Conservation (phyloP, 2,888 invertebrate genomes). For the Heliconius erato region DNA sequence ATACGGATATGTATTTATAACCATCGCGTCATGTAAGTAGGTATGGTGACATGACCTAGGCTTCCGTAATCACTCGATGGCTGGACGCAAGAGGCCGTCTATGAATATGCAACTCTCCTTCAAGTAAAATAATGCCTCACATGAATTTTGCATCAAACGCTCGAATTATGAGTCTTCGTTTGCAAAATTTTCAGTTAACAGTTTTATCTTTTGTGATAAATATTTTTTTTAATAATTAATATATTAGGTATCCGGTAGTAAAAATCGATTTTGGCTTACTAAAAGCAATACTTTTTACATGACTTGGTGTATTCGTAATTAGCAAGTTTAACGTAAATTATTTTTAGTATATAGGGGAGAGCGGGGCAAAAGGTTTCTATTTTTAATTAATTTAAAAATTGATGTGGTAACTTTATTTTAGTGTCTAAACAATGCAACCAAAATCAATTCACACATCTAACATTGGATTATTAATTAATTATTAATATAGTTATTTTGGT, state of each 20-base stretch:
- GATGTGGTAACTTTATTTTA: too few species aligned
- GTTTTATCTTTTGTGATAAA: background rate
- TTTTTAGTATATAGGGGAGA: too few species aligned
- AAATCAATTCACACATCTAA: too few species aligned
- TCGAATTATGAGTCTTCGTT: constrained; percentile 6
- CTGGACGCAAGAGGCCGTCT: constrained; percentile 23
- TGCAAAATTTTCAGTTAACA: constrained; percentile 10
- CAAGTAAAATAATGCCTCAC: constrained; percentile 34
- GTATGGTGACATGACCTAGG: constrained; percentile 20
- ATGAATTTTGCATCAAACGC: constrained; percentile 38
- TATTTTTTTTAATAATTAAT: background rate
- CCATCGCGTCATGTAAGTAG: constrained; percentile 17
- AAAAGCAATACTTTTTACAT: too few species aligned
- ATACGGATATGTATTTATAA: background rate
- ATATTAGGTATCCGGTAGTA: background rate
- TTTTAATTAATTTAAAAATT: too few species aligned
- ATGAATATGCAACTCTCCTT: constrained; percentile 35
- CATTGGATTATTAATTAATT: too few species aligned
- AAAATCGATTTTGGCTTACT: too few species aligned
- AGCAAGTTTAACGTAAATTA: background rate
- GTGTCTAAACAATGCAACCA: too few species aligned
- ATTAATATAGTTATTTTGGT: too few species aligned
- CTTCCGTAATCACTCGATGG: constrained; percentile 24
- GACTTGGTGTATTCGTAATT: too few species aligned
- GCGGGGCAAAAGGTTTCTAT: too few species aligned